A percentile compares a stretch with the other conserved stretches of the same genome.
phyloP scores from a whole-genome alignment of 1,140 invertebrate genomes.

The Ips nitidus region DNA sequence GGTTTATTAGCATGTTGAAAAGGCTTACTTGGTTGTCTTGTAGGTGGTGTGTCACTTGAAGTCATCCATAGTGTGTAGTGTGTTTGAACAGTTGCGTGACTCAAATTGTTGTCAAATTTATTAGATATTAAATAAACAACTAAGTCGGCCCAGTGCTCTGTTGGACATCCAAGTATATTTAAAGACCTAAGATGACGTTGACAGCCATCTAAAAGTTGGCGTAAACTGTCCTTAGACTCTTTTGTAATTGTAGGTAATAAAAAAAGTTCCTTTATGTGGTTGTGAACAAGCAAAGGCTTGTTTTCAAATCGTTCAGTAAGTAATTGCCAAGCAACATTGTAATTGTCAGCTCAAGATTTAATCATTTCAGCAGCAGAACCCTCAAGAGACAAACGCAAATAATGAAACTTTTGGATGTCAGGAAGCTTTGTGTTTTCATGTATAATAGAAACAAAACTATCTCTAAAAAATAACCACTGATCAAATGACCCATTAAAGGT shows the following conservation, averaged over 20 bases:
- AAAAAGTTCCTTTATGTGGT: no score
- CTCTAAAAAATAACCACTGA: no score
- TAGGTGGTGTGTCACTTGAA: background rate
- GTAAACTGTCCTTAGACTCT: conserved; percentile 24
- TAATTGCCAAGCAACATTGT: no score
- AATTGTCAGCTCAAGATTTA: no score
- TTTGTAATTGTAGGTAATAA: conserved; percentile 5
- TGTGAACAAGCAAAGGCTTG: no score
- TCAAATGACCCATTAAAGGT: no score
- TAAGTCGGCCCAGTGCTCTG: conserved; percentile 31
- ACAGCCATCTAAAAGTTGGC: conserved; percentile 15
- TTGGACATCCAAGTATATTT: conserved; percentile 19
- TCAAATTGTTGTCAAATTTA: conserved; percentile 42
- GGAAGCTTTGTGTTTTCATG: no score
- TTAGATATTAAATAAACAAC: conserved; percentile 33
- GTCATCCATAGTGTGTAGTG: background rate
- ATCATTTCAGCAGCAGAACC: no score
- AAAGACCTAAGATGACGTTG: conserved; percentile 28
- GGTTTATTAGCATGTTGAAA: background rate
- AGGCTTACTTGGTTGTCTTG: conserved; percentile 3
- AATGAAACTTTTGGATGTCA: no score
- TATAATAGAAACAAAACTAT: no score
- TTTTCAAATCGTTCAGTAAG: no score
- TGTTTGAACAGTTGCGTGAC: background rate
- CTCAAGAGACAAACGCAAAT: no score